Percentiles rank a stretch among this genome's conserved stretches.
Evolutionary conservation across 2,797 vertebrate genomes (phyloP).

Genomic region (Melanogrammus aeglefinus): DNA sequence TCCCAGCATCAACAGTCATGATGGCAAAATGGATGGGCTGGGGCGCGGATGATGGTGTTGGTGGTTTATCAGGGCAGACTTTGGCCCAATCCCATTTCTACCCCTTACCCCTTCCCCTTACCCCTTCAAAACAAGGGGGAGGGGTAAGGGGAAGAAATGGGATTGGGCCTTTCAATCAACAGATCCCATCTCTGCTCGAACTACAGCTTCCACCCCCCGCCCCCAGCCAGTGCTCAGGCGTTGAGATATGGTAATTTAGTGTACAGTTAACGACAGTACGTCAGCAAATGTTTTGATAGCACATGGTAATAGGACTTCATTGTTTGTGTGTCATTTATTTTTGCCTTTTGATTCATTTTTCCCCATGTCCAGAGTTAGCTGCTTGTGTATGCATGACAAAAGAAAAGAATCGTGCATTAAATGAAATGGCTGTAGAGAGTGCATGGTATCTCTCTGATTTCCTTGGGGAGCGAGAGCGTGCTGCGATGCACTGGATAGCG

Average conservation of each 20-base stretch:
- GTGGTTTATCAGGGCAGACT: too few species aligned
- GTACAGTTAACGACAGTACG: conserved; percentile 15
- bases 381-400: conserved; percentile 2
- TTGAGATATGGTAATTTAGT: conserved; percentile 1
- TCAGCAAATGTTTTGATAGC: conserved; percentile 8
- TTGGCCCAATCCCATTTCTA: too few species aligned
- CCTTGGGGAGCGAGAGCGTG: conserved; percentile 28
- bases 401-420: conserved; percentile 19
- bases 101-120: too few species aligned
- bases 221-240: neutral
- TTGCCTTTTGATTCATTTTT: conserved; percentile 20
- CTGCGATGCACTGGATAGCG: conserved; percentile 11
- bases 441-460: conserved; percentile 33
- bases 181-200: too few species aligned
- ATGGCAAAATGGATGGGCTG: too few species aligned
- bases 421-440: conserved; percentile 35
- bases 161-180: too few species aligned
- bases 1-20: too few species aligned
- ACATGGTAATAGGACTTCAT: conserved; percentile 15
- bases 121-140: too few species aligned
- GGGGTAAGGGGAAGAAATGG: too few species aligned
- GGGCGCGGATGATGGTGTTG: too few species aligned
- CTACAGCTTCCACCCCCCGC: too few species aligned
- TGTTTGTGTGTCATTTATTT: conserved; percentile 26
- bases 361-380: conserved; percentile 2